Evolutionary conservation across 1,140 invertebrate species (phyloP).

Genomic region (Reticulitermes speratus): DNA sequence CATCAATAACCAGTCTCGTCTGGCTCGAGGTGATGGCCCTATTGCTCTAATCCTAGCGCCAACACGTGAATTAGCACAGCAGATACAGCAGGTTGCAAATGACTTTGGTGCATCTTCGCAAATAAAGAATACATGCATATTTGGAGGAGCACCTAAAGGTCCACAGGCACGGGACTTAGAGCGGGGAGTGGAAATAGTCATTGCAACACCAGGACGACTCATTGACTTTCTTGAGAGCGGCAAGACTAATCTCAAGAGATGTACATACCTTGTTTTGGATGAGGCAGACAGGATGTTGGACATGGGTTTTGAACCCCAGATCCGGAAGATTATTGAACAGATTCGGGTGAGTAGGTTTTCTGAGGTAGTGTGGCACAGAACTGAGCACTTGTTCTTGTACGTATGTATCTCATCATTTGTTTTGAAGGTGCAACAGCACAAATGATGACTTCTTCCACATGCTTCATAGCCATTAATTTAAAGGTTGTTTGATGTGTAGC

Average conservation of each 20-base stretch:
- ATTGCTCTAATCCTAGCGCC: slow-evolving; percentile 76
- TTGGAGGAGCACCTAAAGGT: slow-evolving; percentile 86
- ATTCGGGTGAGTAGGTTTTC: slow-evolving; percentile 61
- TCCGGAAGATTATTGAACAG: slow-evolving; percentile 89
- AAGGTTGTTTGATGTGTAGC: too few relatives aligned
- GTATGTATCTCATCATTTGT: background rate
- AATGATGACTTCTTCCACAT: background rate
- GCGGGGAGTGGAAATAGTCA: slow-evolving; percentile 76
- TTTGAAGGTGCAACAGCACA: background rate
- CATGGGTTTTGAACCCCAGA: slow-evolving; percentile 97
- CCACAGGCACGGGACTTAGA: slow-evolving; percentile 75
- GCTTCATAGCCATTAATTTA: background rate
- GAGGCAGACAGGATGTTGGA: slow-evolving; percentile 96
- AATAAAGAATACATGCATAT: slow-evolving; percentile 82
- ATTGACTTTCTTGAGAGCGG: slow-evolving; percentile 86
- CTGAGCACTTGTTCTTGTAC: background rate
- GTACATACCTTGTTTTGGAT: slow-evolving; percentile 90
- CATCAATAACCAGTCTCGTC: slow-evolving; percentile 68
- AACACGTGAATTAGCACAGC: slow-evolving; percentile 83
- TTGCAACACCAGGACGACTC: slow-evolving; percentile 86
- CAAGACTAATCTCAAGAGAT: slow-evolving; percentile 81
- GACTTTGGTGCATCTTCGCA: slow-evolving; percentile 77
- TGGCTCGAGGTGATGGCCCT: slow-evolving; percentile 68
- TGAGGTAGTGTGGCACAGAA: background rate
- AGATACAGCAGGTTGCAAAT: slow-evolving; percentile 82